These are phyloP conservation scores for Lacerta bilineata DNA, from an alignment of 2,797 vertebrate genomes.

Conservation along the genomic window DNA sequence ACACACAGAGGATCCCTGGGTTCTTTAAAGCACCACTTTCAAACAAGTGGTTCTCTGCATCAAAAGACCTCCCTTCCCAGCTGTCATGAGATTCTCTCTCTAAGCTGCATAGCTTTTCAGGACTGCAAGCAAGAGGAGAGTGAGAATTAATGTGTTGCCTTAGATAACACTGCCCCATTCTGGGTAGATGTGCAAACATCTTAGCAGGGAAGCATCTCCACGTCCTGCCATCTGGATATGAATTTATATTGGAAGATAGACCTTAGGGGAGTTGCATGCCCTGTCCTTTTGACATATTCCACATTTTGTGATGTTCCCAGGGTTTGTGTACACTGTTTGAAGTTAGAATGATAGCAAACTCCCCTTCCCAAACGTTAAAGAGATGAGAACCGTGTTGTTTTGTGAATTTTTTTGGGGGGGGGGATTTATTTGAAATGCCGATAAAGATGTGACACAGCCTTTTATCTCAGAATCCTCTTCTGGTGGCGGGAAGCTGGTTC, in stretches of 20 bases:
- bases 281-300: constrained; percentile 54
- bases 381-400: constrained; percentile 33
- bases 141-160: background rate
- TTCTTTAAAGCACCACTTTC: background rate
- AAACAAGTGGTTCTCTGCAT: background rate
- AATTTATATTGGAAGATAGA: constrained; percentile 28
- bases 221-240: constrained; percentile 13
- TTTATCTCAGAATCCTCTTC: constrained; percentile 42
- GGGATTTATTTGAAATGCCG: constrained; percentile 61
- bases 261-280: constrained; percentile 53
- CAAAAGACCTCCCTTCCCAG: background rate
- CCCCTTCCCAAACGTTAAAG: constrained; percentile 57
- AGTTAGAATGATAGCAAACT: constrained; percentile 68
- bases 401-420: constrained; percentile 23
- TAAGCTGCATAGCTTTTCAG: constrained; percentile 14
- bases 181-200: constrained; percentile 48
- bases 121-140: background rate
- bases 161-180: constrained; percentile 16
- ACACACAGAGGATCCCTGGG: background rate
- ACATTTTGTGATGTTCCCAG: constrained; percentile 70
- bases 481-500: constrained; percentile 60
- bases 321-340: constrained; percentile 63
- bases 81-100: constrained; percentile 3
- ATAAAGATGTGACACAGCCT: constrained; percentile 46
- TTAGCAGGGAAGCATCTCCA: background rate